A percentile compares a stretch with the other conserved stretches of the same genome.
These are phyloP conservation scores for Hemicentrotus pulcherrimus DNA, from an alignment of 35 echinoderm and acorn worm species.

Conservation along the genomic window DNA sequence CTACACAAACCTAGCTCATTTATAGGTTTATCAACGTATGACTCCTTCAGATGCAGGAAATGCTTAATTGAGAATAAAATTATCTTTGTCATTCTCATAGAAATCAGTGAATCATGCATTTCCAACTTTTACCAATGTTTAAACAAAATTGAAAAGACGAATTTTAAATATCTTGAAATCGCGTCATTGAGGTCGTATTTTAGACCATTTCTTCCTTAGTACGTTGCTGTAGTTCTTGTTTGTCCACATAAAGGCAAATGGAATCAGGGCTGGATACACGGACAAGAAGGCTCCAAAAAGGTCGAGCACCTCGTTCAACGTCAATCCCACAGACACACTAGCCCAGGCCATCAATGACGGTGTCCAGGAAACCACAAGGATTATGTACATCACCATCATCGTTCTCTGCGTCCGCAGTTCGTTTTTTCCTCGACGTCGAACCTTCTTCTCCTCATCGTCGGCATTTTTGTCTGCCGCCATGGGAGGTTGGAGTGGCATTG, in stretches of 20 bases:
- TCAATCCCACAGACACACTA: neutral
- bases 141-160: neutral
- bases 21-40: too few species aligned
- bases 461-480: neutral
- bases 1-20: too few species aligned
- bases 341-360: constrained; percentile 22
- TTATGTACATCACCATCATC: constrained; percentile 17
- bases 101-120: too few species aligned
- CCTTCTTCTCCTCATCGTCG: neutral
- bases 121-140: too few species aligned
- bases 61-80: too few species aligned
- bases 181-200: neutral
- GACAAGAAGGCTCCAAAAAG: neutral
- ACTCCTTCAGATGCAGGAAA: too few species aligned
- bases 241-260: constrained; percentile 27
- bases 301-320: neutral
- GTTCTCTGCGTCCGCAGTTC: neutral
- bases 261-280: constrained; percentile 7
- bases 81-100: too few species aligned
- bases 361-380: neutral
- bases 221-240: constrained; percentile 14
- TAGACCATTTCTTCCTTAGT: neutral
- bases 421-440: neutral
- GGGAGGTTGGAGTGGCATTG: neutral
- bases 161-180: neutral